These are phyloP conservation scores for Poeciliopsis turneri DNA, from an alignment of 2,797 vertebrate species.

Conservation along the genomic window DNA sequence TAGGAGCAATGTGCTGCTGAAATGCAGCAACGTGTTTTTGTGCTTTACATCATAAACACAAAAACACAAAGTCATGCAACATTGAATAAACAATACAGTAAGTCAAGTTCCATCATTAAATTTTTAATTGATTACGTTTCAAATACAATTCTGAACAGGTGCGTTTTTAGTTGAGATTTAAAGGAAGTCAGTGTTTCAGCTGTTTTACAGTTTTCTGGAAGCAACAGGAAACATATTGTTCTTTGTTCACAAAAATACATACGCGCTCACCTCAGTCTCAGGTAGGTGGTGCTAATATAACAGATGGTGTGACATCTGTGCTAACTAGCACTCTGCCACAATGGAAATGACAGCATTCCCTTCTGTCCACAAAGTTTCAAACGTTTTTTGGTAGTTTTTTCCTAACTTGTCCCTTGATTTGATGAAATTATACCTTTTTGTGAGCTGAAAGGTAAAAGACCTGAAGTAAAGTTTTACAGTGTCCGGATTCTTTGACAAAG, in stretches of 20 bases:
- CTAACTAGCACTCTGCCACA: neutral
- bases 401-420: neutral
- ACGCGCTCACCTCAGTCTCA: neutral
- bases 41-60: too few relatives aligned
- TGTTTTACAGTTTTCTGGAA: neutral
- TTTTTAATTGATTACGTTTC: too few relatives aligned
- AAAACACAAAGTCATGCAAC: too few relatives aligned
- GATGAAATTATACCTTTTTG: neutral
- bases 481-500: neutral
- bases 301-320: neutral
- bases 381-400: neutral
- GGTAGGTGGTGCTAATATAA: neutral
- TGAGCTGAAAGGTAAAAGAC: neutral
- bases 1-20: too few relatives aligned
- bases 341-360: neutral
- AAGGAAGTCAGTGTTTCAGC: too few relatives aligned
- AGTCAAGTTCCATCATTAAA: too few relatives aligned
- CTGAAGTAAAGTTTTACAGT: neutral
- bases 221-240: neutral
- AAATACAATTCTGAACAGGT: too few relatives aligned
- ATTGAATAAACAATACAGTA: too few relatives aligned
- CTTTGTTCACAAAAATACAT: neutral
- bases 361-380: neutral
- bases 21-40: too few relatives aligned
- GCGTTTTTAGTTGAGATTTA: too few relatives aligned